Conservation (phyloP, 2,888 invertebrate genomes). For the Eilema griseolum region DNA sequence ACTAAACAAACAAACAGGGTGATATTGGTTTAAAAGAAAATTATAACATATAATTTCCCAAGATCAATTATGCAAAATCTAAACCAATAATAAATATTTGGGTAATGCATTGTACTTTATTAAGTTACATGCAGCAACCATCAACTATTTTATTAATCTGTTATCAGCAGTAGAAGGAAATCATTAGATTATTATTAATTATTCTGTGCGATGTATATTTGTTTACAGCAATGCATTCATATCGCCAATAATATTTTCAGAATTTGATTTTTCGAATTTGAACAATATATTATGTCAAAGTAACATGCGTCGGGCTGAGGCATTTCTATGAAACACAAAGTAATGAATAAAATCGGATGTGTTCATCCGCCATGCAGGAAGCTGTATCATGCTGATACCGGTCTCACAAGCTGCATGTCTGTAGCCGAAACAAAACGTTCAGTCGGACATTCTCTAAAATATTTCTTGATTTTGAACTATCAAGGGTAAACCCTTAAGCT, state of each 20-base stretch:
- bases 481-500: slow-evolving; percentile 32
- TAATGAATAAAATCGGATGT: slow-evolving; percentile 80
- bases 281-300: slow-evolving; percentile 69
- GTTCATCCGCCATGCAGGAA: slow-evolving; percentile 85
- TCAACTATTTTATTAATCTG: slow-evolving; percentile 69
- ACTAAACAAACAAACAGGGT: slow-evolving; percentile 56
- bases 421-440: slow-evolving; percentile 48
- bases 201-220: slow-evolving; percentile 63
- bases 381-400: slow-evolving; percentile 84
- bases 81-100: slow-evolving; percentile 64
- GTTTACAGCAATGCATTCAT: slow-evolving; percentile 68
- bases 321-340: slow-evolving; percentile 84
- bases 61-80: slow-evolving; percentile 72
- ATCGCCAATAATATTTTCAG: slow-evolving; percentile 56
- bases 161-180: slow-evolving; percentile 64
- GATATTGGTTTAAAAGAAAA: slow-evolving; percentile 51
- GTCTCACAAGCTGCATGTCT: slow-evolving; percentile 74
- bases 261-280: slow-evolving; percentile 60
- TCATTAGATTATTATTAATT: slow-evolving; percentile 59
- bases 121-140: slow-evolving; percentile 82
- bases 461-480: slow-evolving; percentile 30
- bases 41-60: slow-evolving; percentile 54
- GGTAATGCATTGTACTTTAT: slow-evolving; percentile 76
- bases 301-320: slow-evolving; percentile 86
- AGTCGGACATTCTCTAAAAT: slow-evolving; percentile 50